Conservation (phyloP, 2,888 invertebrate genomes). For the Chorisops tibialis region DNA sequence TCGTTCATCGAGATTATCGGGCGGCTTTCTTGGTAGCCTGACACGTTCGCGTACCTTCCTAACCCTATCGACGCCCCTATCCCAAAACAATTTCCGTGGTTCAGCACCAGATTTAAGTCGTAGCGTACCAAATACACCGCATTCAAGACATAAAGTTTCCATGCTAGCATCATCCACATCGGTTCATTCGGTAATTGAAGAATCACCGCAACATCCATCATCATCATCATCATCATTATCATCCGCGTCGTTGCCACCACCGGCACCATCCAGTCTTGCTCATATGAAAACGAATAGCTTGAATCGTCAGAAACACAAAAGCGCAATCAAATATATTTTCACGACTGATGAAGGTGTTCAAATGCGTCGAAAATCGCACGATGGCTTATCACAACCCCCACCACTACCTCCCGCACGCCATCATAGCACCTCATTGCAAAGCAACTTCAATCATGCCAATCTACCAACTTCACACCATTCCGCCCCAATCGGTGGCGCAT, state of each 20-base stretch:
- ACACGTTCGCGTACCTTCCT: constrained; percentile 59
- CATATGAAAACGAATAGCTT: constrained; percentile 11
- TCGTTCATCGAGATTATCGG: constrained; percentile 40
- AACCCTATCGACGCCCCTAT: constrained; percentile 45
- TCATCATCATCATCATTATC: constrained; percentile 10
- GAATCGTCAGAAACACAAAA: constrained; percentile 21
- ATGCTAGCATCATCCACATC: constrained; percentile 35
- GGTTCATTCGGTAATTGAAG: constrained; percentile 41
- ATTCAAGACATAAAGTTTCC: constrained; percentile 28
- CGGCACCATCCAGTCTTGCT: neutral
- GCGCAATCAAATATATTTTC: constrained; percentile 27
- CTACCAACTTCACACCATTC: neutral
- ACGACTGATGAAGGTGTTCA: constrained; percentile 22
- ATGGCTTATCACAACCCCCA: constrained; percentile 14
- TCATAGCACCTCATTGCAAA: constrained; percentile 13
- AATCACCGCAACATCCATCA: constrained; percentile 34
- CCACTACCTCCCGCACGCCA: constrained; percentile 10
- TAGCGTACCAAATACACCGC: constrained; percentile 49
- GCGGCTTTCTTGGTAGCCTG: constrained; percentile 56
- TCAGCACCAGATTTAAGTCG: constrained; percentile 50
- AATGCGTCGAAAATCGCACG: constrained; percentile 32
- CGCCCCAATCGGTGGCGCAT: constrained; percentile 32
- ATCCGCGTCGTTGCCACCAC: neutral
- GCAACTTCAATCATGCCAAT: neutral
- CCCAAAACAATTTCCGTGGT: constrained; percentile 43